Conservation (phyloP, 1,140 invertebrate genomes). For the Aethina tumida region DNA sequence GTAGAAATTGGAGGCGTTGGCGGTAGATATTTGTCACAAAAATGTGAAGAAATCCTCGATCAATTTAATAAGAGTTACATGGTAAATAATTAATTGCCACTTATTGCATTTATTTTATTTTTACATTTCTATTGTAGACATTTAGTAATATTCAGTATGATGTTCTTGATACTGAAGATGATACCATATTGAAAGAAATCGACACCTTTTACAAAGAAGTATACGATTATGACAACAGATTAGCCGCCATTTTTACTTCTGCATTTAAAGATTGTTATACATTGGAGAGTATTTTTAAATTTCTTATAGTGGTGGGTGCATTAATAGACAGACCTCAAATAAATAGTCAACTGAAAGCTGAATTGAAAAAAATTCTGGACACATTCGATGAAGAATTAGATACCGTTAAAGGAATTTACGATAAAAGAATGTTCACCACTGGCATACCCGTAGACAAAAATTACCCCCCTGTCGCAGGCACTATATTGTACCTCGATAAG, state of each 20-base stretch:
- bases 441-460: conserved; percentile 52
- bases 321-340: conserved; percentile 63
- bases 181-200: conserved; percentile 53
- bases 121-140: too few relatives aligned
- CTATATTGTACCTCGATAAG: conserved; percentile 61
- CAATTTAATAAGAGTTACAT: conserved; percentile 63
- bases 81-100: too few relatives aligned
- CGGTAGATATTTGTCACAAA: conserved; percentile 50
- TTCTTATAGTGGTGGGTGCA: conserved; percentile 63
- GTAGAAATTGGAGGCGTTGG: conserved; percentile 73
- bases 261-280: conserved; percentile 69
- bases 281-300: conserved; percentile 50
- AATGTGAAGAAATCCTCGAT: conserved; percentile 46
- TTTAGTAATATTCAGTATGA: conserved; percentile 62
- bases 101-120: too few relatives aligned
- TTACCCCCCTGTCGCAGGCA: conserved; percentile 62
- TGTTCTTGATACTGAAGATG: conserved; percentile 55
- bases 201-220: conserved; percentile 44
- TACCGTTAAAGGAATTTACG: conserved; percentile 47
- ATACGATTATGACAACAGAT: conserved; percentile 58
- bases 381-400: conserved; percentile 57
- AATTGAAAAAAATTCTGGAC: conserved; percentile 45
- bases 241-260: conserved; percentile 65
- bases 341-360: conserved; percentile 49
- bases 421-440: conserved; percentile 38